Evolutionary conservation across 2,888 invertebrate species (phyloP).

Genomic region (Cheilosia urbana): DNA sequence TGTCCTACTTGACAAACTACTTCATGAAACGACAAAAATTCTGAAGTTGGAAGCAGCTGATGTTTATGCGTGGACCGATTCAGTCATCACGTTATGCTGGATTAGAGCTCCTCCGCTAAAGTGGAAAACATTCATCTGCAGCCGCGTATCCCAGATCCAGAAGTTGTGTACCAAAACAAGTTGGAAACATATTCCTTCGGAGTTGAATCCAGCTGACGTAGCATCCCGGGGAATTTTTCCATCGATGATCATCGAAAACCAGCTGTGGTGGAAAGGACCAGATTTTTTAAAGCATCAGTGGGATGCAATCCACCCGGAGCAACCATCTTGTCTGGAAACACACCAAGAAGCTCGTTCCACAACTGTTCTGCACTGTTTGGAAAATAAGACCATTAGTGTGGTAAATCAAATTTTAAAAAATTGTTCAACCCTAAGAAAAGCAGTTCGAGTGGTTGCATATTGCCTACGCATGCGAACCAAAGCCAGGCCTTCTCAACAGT

Average conservation of each 20-base stretch:
- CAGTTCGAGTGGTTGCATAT: too few relatives aligned
- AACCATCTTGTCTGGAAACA: not conserved
- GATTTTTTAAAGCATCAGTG: not conserved
- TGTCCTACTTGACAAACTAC: not conserved
- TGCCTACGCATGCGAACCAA: too few relatives aligned
- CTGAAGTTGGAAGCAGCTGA: not conserved
- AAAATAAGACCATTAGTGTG: too few relatives aligned
- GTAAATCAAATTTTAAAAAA: not conserved
- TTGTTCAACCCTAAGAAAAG: not conserved
- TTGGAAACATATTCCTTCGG: too few relatives aligned
- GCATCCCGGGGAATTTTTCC: too few relatives aligned
- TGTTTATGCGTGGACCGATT: constrained; percentile 10
- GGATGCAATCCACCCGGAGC: not conserved
- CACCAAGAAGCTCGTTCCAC: not conserved
- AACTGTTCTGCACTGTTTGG: not conserved
- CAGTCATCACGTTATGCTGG: constrained; percentile 8
- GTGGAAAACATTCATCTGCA: constrained; percentile 11
- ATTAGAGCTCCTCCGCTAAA: constrained; percentile 12
- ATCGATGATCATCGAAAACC: not conserved
- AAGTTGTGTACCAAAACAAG: not conserved
- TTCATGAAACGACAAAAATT: not conserved
- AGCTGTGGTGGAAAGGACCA: not conserved
- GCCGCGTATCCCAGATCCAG: constrained; percentile 20
- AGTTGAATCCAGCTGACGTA: too few relatives aligned
- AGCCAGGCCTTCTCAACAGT: too few relatives aligned